These are phyloP conservation scores for Lysandra coridon DNA, from an alignment of 2,888 invertebrate genomes.

Conservation along the genomic window DNA sequence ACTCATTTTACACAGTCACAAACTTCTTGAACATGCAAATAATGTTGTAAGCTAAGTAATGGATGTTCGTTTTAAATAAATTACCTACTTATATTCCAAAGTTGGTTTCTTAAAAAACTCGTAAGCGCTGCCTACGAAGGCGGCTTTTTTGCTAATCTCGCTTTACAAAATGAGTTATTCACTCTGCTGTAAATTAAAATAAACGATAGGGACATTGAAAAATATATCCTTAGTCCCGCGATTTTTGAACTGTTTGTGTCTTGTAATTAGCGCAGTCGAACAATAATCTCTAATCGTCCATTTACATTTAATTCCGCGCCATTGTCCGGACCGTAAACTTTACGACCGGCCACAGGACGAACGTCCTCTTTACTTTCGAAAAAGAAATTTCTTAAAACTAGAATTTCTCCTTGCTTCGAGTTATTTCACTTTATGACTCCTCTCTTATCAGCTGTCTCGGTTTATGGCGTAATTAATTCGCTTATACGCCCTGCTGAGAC, in stretches of 20 bases:
- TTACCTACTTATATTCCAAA: constrained; percentile 11
- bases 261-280: constrained; percentile 42
- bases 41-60: constrained; percentile 17
- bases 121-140: neutral
- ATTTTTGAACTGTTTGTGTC: neutral
- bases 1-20: constrained; percentile 27
- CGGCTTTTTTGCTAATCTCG: neutral
- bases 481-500: constrained; percentile 44
- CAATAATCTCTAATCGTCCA: constrained; percentile 43
- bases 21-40: constrained; percentile 17
- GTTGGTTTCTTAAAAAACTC: constrained; percentile 1
- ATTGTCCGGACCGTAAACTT: constrained; percentile 69
- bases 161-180: neutral
- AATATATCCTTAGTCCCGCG: neutral
- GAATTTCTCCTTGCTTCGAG: constrained; percentile 45
- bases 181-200: neutral
- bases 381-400: constrained; percentile 63
- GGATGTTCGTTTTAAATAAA: constrained; percentile 17
- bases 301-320: constrained; percentile 48
- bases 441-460: constrained; percentile 50
- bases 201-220: neutral
- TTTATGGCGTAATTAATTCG: constrained; percentile 50
- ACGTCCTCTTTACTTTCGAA: constrained; percentile 66
- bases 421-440: constrained; percentile 45
- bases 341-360: constrained; percentile 69